Conservation (phyloP, 2,888 invertebrate species). For the Drosophila tanythrix region DNA sequence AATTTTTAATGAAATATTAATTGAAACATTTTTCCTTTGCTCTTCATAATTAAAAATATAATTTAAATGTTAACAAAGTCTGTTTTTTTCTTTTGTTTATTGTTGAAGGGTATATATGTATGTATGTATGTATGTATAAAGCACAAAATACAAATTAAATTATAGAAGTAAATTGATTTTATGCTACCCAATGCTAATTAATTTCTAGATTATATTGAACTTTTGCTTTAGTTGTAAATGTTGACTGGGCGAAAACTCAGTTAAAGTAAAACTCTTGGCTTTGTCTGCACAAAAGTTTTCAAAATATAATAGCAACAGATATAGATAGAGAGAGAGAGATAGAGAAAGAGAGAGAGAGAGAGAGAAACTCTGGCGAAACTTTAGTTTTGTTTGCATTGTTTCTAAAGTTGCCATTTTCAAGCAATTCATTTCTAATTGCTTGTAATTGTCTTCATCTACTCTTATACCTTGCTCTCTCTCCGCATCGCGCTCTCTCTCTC, state of each 20-base stretch:
- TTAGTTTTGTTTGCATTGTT: conserved; percentile 62
- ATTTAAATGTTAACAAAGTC: neutral
- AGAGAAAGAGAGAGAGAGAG: neutral
- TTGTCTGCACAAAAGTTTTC: conserved; percentile 23
- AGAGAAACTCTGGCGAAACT: conserved; percentile 29
- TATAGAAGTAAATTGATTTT: neutral
- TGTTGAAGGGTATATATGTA: no score
- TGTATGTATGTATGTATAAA: no score
- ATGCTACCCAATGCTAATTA: neutral
- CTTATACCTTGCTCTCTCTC: neutral
- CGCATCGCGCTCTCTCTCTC: neutral
- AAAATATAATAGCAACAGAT: conserved; percentile 7
- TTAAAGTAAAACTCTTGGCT: conserved; percentile 30
- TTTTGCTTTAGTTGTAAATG: neutral
- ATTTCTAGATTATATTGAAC: conserved; percentile 1
- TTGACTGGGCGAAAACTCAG: conserved; percentile 10
- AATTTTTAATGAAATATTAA: neutral
- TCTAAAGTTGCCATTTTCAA: conserved; percentile 63
- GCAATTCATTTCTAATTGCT: conserved; percentile 79
- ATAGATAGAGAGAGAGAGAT: neutral
- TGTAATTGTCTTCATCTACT: conserved; percentile 68
- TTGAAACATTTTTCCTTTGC: neutral
- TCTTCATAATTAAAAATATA: neutral
- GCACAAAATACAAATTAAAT: neutral
- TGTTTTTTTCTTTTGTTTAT: neutral